phyloP scores from a whole-genome alignment of 2,797 vertebrate species.

The Selene dorsalis region DNA sequence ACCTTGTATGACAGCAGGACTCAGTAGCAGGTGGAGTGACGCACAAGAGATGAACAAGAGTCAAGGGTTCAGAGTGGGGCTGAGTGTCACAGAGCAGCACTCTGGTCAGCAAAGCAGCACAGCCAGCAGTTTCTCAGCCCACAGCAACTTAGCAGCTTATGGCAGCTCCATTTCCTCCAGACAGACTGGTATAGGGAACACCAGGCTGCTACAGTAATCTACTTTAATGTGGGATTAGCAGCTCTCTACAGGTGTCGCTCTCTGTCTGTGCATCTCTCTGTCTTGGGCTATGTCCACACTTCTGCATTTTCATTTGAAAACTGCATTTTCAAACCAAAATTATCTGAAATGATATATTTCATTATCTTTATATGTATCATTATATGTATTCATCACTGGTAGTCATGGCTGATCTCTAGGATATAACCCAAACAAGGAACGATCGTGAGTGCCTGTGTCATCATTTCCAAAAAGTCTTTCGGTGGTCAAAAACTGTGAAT shows the following conservation, averaged over 20 bases:
- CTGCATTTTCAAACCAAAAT: too few relatives aligned
- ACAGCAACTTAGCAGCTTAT: constrained; percentile 56
- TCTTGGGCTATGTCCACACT: not conserved
- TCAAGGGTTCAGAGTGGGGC: not conserved
- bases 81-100: constrained; percentile 33
- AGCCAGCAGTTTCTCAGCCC: constrained; percentile 45
- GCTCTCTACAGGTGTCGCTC: constrained; percentile 61
- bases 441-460: too few relatives aligned
- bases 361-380: too few relatives aligned
- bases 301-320: not conserved
- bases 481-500: too few relatives aligned
- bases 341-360: too few relatives aligned
- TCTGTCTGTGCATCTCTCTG: constrained; percentile 31
- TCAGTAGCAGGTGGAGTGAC: constrained; percentile 14
- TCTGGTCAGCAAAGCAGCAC: constrained; percentile 32
- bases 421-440: too few relatives aligned
- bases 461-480: too few relatives aligned
- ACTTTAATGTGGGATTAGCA: constrained; percentile 74
- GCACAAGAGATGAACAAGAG: constrained; percentile 30
- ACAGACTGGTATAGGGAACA: constrained; percentile 39
- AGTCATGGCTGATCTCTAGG: too few relatives aligned
- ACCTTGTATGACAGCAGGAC: constrained; percentile 1
- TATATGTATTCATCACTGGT: too few relatives aligned
- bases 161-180: constrained; percentile 63
- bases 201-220: constrained; percentile 67